Evolutionary conservation across 2,888 invertebrate species (phyloP).

Genomic region (Tridacna crocea): DNA sequence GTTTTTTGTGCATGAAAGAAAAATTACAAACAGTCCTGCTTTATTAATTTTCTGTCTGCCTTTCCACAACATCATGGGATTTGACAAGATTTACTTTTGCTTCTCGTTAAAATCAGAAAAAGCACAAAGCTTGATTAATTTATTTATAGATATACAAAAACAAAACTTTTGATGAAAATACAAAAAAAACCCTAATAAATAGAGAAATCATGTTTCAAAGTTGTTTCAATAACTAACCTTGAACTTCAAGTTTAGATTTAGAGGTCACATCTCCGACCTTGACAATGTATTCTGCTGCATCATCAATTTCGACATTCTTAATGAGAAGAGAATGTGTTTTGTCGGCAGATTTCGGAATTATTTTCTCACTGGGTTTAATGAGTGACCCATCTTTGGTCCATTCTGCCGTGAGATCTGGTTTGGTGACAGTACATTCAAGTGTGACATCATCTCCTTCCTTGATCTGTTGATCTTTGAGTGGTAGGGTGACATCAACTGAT

Average conservation of each 20-base stretch:
- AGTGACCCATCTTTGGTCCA: constrained; percentile 87
- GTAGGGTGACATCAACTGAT: constrained; percentile 75
- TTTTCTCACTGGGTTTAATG: constrained; percentile 92
- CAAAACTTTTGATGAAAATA: too few relatives aligned
- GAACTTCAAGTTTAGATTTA: constrained; percentile 91
- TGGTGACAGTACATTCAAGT: constrained; percentile 79
- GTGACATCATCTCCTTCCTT: constrained; percentile 77
- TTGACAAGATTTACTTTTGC: too few relatives aligned
- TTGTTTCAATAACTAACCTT: constrained; percentile 84
- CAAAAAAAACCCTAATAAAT: too few relatives aligned
- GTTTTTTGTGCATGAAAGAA: too few relatives aligned
- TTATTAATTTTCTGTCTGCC: too few relatives aligned
- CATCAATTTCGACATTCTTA: constrained; percentile 70
- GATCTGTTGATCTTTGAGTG: constrained; percentile 74
- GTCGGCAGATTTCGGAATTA: constrained; percentile 90
- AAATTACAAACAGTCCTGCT: too few relatives aligned
- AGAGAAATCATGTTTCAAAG: too few relatives aligned
- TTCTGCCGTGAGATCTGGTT: constrained; percentile 75
- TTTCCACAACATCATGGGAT: too few relatives aligned
- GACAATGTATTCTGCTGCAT: constrained; percentile 93
- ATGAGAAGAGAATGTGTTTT: constrained; percentile 76
- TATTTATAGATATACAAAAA: too few relatives aligned
- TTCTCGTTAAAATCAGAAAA: too few relatives aligned
- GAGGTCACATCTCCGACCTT: constrained; percentile 88
- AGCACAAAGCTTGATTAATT: too few relatives aligned